Evolutionary conservation across 2,888 invertebrate genomes (phyloP), one percentile per base, ranked within the genome.

Genomic region (Acanthoscelides obtectus): DNA sequence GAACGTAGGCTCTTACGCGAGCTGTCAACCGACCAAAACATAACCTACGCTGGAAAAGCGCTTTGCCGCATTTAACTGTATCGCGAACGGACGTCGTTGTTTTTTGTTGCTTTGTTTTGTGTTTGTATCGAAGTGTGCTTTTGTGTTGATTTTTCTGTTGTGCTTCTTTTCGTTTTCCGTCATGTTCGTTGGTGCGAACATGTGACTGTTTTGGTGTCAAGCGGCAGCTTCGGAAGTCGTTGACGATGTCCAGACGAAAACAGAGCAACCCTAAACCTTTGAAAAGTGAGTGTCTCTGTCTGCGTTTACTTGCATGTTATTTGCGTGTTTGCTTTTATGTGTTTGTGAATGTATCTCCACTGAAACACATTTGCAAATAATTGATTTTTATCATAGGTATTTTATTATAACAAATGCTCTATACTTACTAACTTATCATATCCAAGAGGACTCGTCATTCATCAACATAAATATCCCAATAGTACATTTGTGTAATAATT

Each of bases 211-310:
- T 69, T 66, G 66, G 66, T 66, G 8, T 8, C 19, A 12, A 6
- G 22, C 1, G 6, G 66, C 21, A 45, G 45, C 45, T 64, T 45
- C 45, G 45, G 45, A 45, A 45, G 45, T 3, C 12, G 45, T 45
- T 12, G 45, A 79, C 79, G 86, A 96, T 96, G 96, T 96, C 96
- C 86, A 93, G 96, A 87, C 91, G 96, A 88, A 96, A 96, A 90
- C 96, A 96, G 90, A 94, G 95, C 89, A 96, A 96, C 89, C 96
- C 96, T 82, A 96, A 96, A 88, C 96, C 96, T 86, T 90, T 96
- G 84, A 96, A 96, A 96, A 93, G 96, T 96, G 88, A 91, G 94
- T 92, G 80, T 77, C 25, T 45, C 12, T 17, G 1, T 45, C 25
- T 45, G 45, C 45, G 1, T 45, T 12, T 45, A 1, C 45, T 6